Base-by-base conservation (phyloP, 2,888 invertebrate genomes). In the Flexamia atlantica region DNA sequence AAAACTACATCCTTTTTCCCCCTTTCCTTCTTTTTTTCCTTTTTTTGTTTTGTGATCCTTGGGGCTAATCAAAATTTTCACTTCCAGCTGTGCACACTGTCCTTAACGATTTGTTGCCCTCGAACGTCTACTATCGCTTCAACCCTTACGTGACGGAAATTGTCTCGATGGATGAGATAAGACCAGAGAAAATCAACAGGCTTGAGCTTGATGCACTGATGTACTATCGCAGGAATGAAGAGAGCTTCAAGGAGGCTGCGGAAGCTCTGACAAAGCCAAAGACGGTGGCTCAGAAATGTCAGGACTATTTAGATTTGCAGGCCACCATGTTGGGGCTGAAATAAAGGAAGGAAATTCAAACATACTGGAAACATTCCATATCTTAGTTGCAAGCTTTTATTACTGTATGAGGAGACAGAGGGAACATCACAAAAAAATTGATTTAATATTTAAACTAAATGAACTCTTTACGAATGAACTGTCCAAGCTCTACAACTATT, bases 131-230 rank as follows among this genome's bases (percentile, higher is more conserved):
- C 90, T 97, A 93, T 90, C 93, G 98, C 5, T 95, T 98, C 90
- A 98, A 98, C 91, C 98, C 98, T 0, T 97, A 97, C 87, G 91
- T 98, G 83, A 94, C 95, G 83, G 94, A 95, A 89, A 94, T 95
- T 89, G 92, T 96, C 83, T 92, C 93, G 17, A 94, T 98, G 93
- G 95, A 96, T 88, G 97, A 97, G 90, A 95, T 95, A 50, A 91
- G 95, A 86, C 93, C 95, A 0, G 93, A 93, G 30, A 95, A 95
- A 89, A 90, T 97, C 81, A 91, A 92, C 84, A 93, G 93, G 89
- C 91, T 98, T 88, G 91, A 95, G 85, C 92, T 92, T 36, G 97
- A 97, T 90, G 95, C 96, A 0, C 90, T 92, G 64, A 95, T 96
- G 90, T 98, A 98, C 89, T 93, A 95, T 57, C 90, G 97, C 46